Conservation (phyloP, 2,797 vertebrate species). For the Linurgus olivaceus region DNA sequence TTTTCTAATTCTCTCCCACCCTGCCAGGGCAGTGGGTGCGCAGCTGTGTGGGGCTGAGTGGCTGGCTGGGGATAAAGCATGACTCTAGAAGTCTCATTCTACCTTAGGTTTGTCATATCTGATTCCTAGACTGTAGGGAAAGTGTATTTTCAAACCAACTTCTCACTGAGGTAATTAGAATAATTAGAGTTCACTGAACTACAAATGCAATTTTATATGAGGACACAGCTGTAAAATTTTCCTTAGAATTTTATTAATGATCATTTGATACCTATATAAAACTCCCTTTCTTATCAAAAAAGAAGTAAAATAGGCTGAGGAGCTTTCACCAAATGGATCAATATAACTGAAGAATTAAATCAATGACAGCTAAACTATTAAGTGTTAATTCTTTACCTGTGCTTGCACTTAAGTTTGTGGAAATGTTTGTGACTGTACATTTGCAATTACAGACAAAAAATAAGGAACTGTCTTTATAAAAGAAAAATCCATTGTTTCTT, state of each 20-base stretch:
- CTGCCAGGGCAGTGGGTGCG: accelerated
- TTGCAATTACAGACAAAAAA: neutral
- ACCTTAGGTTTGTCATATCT: neutral
- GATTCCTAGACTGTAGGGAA: neutral
- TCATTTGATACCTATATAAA: neutral
- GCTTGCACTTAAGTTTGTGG: neutral
- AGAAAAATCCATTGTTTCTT: neutral
- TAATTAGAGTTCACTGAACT: neutral
- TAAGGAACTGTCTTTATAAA: neutral
- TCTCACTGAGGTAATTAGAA: neutral
- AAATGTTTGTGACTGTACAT: neutral
- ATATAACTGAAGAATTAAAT: neutral
- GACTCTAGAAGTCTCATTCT: neutral
- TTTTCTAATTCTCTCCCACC: neutral
- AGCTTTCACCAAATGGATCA: neutral
- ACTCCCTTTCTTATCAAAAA: neutral
- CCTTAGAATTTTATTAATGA: neutral
- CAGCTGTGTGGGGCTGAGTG: neutral
- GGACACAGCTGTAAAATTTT: neutral
- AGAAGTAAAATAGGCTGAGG: neutral
- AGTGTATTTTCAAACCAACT: neutral
- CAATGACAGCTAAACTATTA: neutral
- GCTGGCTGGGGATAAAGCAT: neutral
- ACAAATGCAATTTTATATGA: neutral
- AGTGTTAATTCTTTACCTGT: neutral